Base-by-base conservation (phyloP, 1,140 invertebrate species). In the Drosophila nannoptera region DNA sequence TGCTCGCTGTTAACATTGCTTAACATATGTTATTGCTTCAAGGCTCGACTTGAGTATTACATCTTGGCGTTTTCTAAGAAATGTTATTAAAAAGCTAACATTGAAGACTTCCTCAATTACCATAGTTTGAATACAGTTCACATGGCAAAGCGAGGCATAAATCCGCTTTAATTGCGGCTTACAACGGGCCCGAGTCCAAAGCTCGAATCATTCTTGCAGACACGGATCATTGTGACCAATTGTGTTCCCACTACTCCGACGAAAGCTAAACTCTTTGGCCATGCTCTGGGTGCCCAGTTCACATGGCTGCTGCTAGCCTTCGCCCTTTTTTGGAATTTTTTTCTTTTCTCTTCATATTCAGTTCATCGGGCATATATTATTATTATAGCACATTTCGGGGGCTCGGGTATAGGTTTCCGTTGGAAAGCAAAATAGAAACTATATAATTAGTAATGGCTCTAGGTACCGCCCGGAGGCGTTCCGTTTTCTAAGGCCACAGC, bases 401-500 rank as follows among this genome's bases (percentile, higher is more conserved):
- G 49, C 35, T 22, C 29, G 43, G 71, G 54, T 69, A 75, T 75
- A 73, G 53, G 62, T 73, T 69, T 73, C 61, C 60, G 56, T 69
- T 76, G 70, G 73, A 76, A 76, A 76, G 73, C 60, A 53, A 69
- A 69, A 69, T 76, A 73, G 66, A 76, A 76, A 76, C 73, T 75
- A 76, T 76, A 76, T 76, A 76, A 76, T 76, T 76, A 76, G 73
- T 75, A 69, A 73, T 75, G 73, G 60, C 70, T 73, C 70, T 75
- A 69, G 69, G 69, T 73, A 75, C 70, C 22, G 73, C 65, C 70
- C 65, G 42, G 55, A 73, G 73, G 70, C 70, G 70, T 73, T 68
- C 55, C 42, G 31, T 61, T 67, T 67, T 68, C 64, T 72, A 61
- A 68, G 64, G 69, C 69, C 69, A 43, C 31, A 55, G 43, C 29